Base-by-base conservation (phyloP, 2,113 vertebrate species). In the Centropus unirufus region DNA sequence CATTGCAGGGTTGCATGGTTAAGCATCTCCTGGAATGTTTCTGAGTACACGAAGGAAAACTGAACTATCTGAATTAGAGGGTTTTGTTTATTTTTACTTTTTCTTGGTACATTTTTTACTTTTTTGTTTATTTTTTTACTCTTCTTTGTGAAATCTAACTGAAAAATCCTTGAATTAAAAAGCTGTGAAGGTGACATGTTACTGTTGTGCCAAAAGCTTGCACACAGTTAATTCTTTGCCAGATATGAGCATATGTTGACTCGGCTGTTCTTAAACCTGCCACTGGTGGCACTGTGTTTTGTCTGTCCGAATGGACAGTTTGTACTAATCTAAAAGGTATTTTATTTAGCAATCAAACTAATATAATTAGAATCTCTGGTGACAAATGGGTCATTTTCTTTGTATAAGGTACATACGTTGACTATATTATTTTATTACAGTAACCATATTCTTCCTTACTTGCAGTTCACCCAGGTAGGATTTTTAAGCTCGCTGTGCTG, bases 231-330 rank as follows among this genome's bases (percentile, higher is more conserved):
- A 91, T 92, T 67, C 49, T 91, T 70, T 95, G 76, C 81, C 77
- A 91, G 80, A 82, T 29, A 32, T 47, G 29, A 92, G 58, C 34
- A n/a, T 93, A 82, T 89, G 85, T 87, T 93, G 93, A 66, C 62
- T 95, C 3, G 13, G 57, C 79, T 93, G 40, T 64, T 93, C 51
- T 79, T 62, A 47, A 75, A n/a, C 83, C 61, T 54, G 75, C 52
- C 51, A 17, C 29, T 54, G 32, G 51, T 73, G 30, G 46, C 69
- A 70, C 32, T 24, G 15, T 52, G 51, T 79, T 94, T 63, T 70
- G 36, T 79, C 49, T 92, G 51, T 70, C 80, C 64, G 90, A 93
- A 78, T 44, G 47, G 80, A 61, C 76, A 64, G 55, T 40, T 73
- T 63, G 11, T 73, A 74, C 73, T 66, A 12, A 4, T 88, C 59